Conservation (phyloP, 2,888 invertebrate genomes). For the Leptarthrus brevirostris region DNA sequence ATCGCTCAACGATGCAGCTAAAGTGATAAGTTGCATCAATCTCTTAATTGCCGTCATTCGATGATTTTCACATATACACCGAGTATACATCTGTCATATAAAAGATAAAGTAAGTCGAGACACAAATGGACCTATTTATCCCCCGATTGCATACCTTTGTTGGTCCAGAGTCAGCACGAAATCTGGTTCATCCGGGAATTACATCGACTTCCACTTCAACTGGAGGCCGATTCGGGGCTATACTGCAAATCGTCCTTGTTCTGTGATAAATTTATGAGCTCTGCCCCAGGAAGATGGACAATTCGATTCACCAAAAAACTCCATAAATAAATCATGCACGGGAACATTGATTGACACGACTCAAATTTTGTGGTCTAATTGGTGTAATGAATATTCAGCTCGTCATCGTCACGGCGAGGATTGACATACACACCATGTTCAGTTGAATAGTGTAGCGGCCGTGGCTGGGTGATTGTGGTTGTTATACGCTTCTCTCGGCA, state of each 20-base stretch:
- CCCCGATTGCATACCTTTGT: background rate
- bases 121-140: background rate
- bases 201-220: background rate
- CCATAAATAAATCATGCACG: constrained; percentile 43
- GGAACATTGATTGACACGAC: constrained; percentile 43
- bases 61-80: too few relatives aligned
- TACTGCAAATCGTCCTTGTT: constrained; percentile 6
- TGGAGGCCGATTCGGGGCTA: background rate
- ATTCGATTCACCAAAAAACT: constrained; percentile 34
- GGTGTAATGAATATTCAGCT: constrained; percentile 46
- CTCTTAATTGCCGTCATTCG: too few relatives aligned
- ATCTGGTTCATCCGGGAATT: background rate
- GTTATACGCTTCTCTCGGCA: background rate
- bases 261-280: constrained; percentile 23
- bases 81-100: too few relatives aligned
- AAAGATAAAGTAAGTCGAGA: background rate
- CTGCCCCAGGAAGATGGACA: constrained; percentile 27
- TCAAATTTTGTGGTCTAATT: constrained; percentile 45
- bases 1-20: too few relatives aligned
- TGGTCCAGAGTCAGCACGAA: background rate
- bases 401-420: constrained; percentile 31
- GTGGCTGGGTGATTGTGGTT: too few relatives aligned
- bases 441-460: background rate
- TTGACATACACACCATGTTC: constrained; percentile 21
- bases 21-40: too few relatives aligned